A percentile compares a stretch with the other conserved stretches of the same genome.
These are phyloP conservation scores for Oscheius sp. DNA, from an alignment of 1,140 invertebrate genomes.

Conservation along the genomic window DNA sequence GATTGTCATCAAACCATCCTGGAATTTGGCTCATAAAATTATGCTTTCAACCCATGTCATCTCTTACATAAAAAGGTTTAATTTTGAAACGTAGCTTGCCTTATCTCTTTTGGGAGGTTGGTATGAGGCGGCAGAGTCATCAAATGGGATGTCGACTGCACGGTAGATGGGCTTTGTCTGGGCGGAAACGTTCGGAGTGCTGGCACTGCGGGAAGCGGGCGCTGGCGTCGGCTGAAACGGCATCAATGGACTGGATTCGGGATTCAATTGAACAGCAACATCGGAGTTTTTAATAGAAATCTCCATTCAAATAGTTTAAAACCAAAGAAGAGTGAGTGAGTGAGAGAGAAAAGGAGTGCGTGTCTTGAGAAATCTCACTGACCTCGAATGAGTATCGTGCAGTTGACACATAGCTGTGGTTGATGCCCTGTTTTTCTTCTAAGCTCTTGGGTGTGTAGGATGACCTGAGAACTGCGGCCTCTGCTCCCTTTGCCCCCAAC, in stretches of 20 bases:
- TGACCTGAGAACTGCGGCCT: not conserved
- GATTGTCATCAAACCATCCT: constrained; percentile 24
- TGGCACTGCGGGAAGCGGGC: not conserved
- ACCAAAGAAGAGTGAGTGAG: not conserved
- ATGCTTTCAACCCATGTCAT: no score
- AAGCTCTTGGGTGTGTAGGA: not conserved
- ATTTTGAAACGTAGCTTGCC: not conserved
- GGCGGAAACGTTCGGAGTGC: constrained; percentile 1
- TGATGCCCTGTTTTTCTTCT: not conserved
- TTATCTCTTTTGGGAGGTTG: constrained; percentile 18
- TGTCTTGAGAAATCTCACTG: no score
- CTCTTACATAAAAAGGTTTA: no score
- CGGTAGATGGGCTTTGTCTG: constrained; percentile 13
- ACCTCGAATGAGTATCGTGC: not conserved
- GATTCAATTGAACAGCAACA: not conserved
- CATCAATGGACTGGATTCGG: not conserved
- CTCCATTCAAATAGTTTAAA: not conserved
- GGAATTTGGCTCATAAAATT: constrained; percentile 6
- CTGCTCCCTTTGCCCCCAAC: not conserved
- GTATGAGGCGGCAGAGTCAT: constrained; percentile 21
- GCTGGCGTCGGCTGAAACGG: not conserved
- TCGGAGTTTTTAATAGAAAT: not conserved
- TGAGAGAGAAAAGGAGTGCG: no score
- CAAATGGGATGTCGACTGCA: constrained; percentile 34
- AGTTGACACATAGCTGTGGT: constrained; percentile 22